Evolutionary conservation across 1,140 invertebrate genomes (phyloP).

Genomic region (Achroia grisella): DNA sequence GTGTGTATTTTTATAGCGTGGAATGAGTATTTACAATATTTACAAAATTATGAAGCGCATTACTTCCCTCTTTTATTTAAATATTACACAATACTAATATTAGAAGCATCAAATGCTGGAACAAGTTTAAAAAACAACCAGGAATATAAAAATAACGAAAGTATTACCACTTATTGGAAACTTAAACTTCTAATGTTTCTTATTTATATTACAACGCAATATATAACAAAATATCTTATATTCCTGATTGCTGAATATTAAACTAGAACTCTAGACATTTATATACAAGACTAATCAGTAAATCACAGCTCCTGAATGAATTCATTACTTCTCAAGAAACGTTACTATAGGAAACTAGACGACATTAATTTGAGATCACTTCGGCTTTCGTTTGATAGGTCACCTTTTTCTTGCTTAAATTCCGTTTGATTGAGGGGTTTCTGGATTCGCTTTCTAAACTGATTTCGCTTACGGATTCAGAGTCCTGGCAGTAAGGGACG

Average conservation of each 20-base stretch:
- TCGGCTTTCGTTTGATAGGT: slow-evolving; percentile 65
- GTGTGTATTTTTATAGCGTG: too few relatives aligned
- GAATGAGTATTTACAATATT: slow-evolving; percentile 11
- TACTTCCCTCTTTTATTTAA: slow-evolving; percentile 27
- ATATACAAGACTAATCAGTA: slow-evolving; percentile 52
- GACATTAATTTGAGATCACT: slow-evolving; percentile 43
- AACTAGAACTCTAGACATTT: too few relatives aligned
- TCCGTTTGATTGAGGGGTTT: slow-evolving; percentile 47
- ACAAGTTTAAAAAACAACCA: background rate
- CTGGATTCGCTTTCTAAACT: slow-evolving; percentile 56
- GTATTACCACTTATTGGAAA: too few relatives aligned
- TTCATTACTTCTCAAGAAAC: slow-evolving; percentile 2
- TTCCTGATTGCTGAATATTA: too few relatives aligned
- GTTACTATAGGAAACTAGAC: background rate
- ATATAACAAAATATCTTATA: too few relatives aligned
- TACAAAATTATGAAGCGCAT: slow-evolving; percentile 39
- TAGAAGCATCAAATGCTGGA: slow-evolving; percentile 6
- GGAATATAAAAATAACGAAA: background rate
- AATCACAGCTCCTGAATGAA: slow-evolving; percentile 69
- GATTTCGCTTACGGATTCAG: slow-evolving; percentile 59
- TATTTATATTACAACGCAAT: too few relatives aligned
- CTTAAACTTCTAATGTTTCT: too few relatives aligned
- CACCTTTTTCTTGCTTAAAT: slow-evolving; percentile 45
- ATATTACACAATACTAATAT: too few relatives aligned
- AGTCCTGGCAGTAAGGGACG: slow-evolving; percentile 38